Evolutionary conservation across 2,113 vertebrate genomes (phyloP), one percentile per base, ranked within the genome.

Genomic region (Neotoma lepida): DNA sequence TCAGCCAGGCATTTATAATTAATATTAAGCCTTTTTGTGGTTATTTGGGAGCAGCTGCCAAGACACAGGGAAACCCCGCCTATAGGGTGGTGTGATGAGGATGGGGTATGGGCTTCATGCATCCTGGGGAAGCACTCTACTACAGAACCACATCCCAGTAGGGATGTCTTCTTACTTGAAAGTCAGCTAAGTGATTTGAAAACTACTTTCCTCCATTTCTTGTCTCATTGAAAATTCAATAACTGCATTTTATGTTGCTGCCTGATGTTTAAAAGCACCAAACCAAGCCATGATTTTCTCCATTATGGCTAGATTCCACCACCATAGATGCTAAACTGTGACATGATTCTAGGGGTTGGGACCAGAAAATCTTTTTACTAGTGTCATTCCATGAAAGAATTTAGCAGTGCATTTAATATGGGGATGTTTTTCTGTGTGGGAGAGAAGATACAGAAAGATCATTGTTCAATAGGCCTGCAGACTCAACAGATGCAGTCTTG

Each of bases 111-210:
- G 24, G 35, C 49, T 41, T 87, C 51, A 28, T 9, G 7, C 26
- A 87, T 10, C 24, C 49, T 71, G 33, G 15, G 8, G 2, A 71
- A 26, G 66, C 12, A 6, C n/a, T 56, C 66, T 5, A 54, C 64
- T 35, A 56, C 44, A 7, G 28, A 64, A 15, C 30, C 18, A 22
- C 18, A 35, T 85, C 41, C 41, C 63, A 68, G 33, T 20, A 33
- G 84, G 41, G 44, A 51, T 51, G 17, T 68, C 84, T 85, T 68
- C 63, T 86, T 26, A n/a, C 33, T 76, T 44, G 30, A 82, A 88
- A 87, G 68, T 26, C 63, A 70, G n/a, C 51, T 66, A 54, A 76
- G 87, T 84, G 63, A 89, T 91, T 92, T 95, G 70, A 96, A 95
- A 90, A 71, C 17, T n/a, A 17, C 49, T 51, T 88, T 8, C 39